Percentiles rank a stretch among this genome's conserved stretches.
phyloP scores from a whole-genome alignment of 2,888 invertebrate species.

The Caenorhabditis afra region DNA sequence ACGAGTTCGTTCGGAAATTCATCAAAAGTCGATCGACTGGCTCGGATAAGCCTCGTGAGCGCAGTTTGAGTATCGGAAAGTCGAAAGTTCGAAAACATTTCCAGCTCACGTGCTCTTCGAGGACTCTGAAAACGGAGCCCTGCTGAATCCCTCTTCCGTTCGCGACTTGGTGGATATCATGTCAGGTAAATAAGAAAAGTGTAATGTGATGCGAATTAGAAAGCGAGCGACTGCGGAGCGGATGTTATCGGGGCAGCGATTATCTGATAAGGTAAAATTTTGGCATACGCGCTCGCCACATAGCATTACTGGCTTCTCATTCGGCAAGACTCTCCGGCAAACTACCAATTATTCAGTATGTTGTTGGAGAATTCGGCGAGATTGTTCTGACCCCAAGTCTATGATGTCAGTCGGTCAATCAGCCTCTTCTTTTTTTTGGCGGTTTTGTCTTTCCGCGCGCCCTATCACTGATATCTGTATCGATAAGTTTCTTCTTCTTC shows the following conservation, averaged over 20 bases:
- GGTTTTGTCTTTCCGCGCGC: too few relatives aligned
- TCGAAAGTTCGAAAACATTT: conserved; percentile 3
- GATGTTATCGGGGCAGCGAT: neutral
- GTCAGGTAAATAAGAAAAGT: conserved; percentile 49
- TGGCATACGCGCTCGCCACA: too few relatives aligned
- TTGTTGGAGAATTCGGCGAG: too few relatives aligned
- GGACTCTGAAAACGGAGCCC: conserved; percentile 46
- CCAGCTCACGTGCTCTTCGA: conserved; percentile 54
- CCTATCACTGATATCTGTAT: too few relatives aligned
- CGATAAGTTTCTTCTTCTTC: neutral
- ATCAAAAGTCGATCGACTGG: conserved; percentile 94
- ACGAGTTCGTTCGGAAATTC: conserved; percentile 92
- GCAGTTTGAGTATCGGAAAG: neutral
- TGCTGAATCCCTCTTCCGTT: conserved; percentile 37
- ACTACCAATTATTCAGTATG: too few relatives aligned
- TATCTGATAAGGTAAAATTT: neutral
- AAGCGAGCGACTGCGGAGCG: neutral
- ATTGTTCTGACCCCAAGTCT: too few relatives aligned
- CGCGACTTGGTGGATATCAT: conserved; percentile 53
- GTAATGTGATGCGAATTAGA: conserved; percentile 16
- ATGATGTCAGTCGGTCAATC: too few relatives aligned
- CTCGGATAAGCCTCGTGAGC: conserved; percentile 90
- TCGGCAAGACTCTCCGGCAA: too few relatives aligned
- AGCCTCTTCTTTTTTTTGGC: too few relatives aligned
- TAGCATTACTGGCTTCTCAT: too few relatives aligned